phyloP scores from a whole-genome alignment of 2,797 vertebrate genomes.

The Catamblyrhynchus diadema region DNA sequence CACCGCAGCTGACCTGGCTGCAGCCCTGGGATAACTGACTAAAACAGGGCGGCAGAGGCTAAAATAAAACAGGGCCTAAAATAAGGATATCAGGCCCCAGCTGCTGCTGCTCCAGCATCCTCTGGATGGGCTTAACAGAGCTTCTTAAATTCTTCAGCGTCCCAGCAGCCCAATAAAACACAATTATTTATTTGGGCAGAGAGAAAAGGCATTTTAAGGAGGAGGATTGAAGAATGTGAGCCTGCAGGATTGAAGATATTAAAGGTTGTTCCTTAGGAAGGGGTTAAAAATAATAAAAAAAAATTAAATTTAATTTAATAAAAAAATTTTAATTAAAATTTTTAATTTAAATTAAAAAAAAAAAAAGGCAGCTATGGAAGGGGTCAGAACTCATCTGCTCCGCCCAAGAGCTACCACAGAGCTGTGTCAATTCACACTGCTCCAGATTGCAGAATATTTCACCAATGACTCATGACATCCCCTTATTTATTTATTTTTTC shows the following conservation, averaged over 20 bases:
- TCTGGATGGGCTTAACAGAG: neutral
- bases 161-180: neutral
- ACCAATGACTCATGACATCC: constrained; percentile 40
- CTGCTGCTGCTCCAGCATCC: neutral
- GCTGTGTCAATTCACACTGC: neutral
- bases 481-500: neutral
- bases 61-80: neutral
- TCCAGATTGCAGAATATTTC: constrained; percentile 29
- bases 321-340: too few relatives aligned
- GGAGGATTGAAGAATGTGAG: neutral
- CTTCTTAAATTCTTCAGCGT: neutral
- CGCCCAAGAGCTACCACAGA: neutral
- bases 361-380: neutral
- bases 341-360: neutral
- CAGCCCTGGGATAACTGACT: neutral
- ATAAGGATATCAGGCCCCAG: neutral
- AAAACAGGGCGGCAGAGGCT: neutral
- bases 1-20: neutral
- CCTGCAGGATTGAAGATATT: neutral
- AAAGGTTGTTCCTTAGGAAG: neutral
- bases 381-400: neutral
- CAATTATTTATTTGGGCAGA: neutral
- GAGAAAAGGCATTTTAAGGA: neutral
- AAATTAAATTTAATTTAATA: too few relatives aligned
- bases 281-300: neutral